Percentiles rank a stretch among this genome's conserved stretches.
These are phyloP conservation scores for Cephalopachus bancanus DNA, from an alignment of 2,797 vertebrate genomes.

Conservation along the genomic window DNA sequence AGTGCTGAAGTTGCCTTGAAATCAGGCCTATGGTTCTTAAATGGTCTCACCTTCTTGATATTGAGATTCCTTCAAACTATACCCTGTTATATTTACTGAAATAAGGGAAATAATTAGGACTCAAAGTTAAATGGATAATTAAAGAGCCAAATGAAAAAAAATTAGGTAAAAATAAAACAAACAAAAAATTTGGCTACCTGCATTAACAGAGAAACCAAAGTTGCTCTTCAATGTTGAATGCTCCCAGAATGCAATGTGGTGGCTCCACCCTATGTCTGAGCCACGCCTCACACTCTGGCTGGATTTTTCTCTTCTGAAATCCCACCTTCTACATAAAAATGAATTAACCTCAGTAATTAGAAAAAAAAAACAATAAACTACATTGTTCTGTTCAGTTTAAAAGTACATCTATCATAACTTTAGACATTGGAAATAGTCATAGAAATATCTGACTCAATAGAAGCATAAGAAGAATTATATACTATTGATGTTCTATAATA, in stretches of 20 bases:
- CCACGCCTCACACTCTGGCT: not conserved
- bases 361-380: not conserved
- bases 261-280: not conserved
- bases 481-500: not conserved
- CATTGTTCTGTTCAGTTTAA: not conserved
- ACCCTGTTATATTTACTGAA: not conserved
- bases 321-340: not conserved
- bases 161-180: not conserved
- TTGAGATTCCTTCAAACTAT: not conserved
- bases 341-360: not conserved
- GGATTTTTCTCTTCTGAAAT: not conserved
- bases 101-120: not conserved
- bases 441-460: not conserved
- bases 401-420: not conserved
- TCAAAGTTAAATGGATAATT: not conserved
- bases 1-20: not conserved
- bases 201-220: too few relatives aligned
- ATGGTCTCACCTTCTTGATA: not conserved
- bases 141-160: not conserved
- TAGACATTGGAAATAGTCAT: not conserved
- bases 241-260: too few relatives aligned
- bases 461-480: not conserved
- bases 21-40: not conserved
- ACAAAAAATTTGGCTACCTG: too few relatives aligned
- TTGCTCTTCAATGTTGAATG: not conserved